Evolutionary conservation across 2,113 vertebrate species (phyloP).

Genomic region (Nyctereutes procyonoides): DNA sequence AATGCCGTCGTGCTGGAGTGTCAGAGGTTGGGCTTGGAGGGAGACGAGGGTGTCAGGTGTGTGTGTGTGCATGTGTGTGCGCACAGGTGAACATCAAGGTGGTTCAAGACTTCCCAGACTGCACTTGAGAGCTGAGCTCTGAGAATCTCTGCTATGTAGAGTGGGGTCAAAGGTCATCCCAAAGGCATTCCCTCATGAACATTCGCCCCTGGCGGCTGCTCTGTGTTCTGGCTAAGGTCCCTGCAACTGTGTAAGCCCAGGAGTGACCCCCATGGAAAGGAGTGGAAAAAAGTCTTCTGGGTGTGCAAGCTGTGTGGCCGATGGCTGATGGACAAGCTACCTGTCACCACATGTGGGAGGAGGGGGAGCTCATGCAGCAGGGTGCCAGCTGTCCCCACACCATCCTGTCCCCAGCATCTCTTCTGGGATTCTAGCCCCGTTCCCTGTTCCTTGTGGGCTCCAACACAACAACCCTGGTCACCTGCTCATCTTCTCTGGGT

Average conservation of each 20-base stretch:
- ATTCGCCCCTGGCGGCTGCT: accelerated
- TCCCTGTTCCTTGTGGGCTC: no score
- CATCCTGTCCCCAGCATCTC: not conserved
- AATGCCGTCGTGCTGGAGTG: not conserved
- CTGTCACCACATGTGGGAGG: no score
- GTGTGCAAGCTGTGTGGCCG: not conserved
- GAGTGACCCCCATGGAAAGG: not conserved
- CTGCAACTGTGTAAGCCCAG: not conserved
- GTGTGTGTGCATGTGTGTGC: no score
- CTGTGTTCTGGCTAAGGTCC: not conserved
- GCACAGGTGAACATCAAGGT: accelerated
- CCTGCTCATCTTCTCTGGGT: no score
- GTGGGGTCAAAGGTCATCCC: not conserved
- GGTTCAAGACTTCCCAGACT: not conserved
- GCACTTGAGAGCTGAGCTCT: not conserved
- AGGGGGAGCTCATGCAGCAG: no score
- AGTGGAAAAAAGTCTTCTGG: not conserved
- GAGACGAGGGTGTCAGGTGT: not conserved
- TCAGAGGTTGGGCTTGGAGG: not conserved
- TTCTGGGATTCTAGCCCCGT: not conserved
- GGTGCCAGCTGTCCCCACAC: no score
- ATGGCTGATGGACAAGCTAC: not conserved
- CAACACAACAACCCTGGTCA: no score
- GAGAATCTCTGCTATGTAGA: not conserved
- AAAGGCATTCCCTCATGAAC: not conserved